phyloP scores from a whole-genome alignment of 2,888 invertebrate genomes.

The Nymphalis c-album region DNA sequence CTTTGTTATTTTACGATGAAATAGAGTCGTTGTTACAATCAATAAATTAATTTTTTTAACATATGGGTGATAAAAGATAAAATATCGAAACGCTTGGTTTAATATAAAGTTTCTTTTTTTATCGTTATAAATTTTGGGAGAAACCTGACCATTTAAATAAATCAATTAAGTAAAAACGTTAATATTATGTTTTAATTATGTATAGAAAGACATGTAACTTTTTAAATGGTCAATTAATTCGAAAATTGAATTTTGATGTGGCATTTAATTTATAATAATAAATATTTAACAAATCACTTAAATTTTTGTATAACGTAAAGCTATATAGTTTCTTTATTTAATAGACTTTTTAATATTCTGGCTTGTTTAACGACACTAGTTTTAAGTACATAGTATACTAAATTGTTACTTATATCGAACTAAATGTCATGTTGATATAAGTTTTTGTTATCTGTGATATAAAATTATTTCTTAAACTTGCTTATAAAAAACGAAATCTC shows the following conservation, averaged over 20 bases:
- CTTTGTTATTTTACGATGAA: constrained; percentile 41
- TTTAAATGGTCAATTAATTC: background rate
- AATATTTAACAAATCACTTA: background rate
- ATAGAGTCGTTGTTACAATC: constrained; percentile 38
- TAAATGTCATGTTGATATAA: background rate
- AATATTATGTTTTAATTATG: background rate
- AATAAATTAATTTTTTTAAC: constrained; percentile 57
- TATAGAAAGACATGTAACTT: background rate
- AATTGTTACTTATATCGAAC: too few species aligned
- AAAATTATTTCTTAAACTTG: background rate
- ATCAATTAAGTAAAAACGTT: constrained; percentile 2
- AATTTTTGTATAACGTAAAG: too few species aligned
- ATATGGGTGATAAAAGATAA: constrained; percentile 57
- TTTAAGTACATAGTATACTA: too few species aligned
- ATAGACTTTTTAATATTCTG: too few species aligned
- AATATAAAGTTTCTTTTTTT: constrained; percentile 14
- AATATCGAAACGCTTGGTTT: constrained; percentile 30
- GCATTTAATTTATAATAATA: background rate
- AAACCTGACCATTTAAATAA: constrained; percentile 21
- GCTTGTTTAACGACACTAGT: too few species aligned
- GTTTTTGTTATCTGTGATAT: background rate
- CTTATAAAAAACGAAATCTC: background rate
- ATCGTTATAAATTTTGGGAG: constrained; percentile 18
- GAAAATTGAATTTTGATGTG: background rate
- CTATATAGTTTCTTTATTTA: too few species aligned